Evolutionary conservation across 37 sponge, comb jelly and placozoan species (phyloP).

Genomic region (Chondrilla cf. caribensis): DNA sequence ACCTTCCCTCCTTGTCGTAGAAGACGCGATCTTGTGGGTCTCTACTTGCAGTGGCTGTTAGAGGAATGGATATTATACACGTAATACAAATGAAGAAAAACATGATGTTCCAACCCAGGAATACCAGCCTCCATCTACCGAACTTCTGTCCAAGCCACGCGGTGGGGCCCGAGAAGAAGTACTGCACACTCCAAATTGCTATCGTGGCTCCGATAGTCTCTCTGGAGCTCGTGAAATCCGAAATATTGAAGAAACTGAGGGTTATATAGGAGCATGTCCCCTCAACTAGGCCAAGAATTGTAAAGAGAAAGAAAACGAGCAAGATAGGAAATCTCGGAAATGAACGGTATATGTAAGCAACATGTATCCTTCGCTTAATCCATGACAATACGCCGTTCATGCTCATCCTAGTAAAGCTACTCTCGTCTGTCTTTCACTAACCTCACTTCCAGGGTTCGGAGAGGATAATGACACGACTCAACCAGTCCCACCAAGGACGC

Average conservation of each 20-base stretch:
- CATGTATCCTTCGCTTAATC: background rate
- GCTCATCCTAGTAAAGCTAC: no score
- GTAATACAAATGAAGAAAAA: background rate
- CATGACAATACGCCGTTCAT: no score
- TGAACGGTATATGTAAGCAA: background rate
- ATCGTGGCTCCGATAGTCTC: background rate
- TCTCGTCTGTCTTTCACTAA: no score
- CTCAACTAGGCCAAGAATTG: background rate
- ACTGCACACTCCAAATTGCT: background rate
- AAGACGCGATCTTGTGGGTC: background rate
- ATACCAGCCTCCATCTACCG: background rate
- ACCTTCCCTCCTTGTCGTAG: background rate
- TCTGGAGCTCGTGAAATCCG: background rate
- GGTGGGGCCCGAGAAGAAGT: background rate
- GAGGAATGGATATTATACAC: no score
- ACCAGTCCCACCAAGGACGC: no score
- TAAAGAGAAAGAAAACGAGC: background rate
- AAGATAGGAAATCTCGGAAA: background rate
- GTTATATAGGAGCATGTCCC: background rate
- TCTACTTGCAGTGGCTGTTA: background rate
- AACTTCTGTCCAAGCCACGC: background rate
- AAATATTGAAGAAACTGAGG: background rate
- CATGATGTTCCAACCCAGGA: slow-evolving; percentile 3
- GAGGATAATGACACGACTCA: no score
- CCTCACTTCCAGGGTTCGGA: no score